phyloP scores from a whole-genome alignment of 2,888 invertebrate species.

The Drosophila conformis region DNA sequence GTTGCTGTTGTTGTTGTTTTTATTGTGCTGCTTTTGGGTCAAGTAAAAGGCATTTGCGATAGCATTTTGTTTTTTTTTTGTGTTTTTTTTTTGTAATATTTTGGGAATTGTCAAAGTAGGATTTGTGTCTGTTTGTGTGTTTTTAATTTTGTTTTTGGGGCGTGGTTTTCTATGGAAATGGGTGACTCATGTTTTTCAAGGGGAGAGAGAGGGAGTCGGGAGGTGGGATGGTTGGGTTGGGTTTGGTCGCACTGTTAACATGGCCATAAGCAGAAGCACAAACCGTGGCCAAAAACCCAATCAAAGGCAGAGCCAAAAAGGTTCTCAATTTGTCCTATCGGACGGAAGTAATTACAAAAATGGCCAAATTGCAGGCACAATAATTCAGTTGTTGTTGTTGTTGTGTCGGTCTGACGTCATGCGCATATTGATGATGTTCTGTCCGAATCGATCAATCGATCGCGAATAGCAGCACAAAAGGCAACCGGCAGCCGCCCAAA shows the following conservation, averaged over 20 bases:
- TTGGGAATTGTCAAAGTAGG: constrained; percentile 59
- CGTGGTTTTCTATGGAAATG: constrained; percentile 21
- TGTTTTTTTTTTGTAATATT: constrained; percentile 14
- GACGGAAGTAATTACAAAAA: constrained; percentile 74
- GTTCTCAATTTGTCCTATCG: constrained; percentile 30
- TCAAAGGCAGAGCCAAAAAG: constrained; percentile 35
- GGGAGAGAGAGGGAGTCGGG: too few species aligned
- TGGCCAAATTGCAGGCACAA: constrained; percentile 69
- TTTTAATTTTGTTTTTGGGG: constrained; percentile 23
- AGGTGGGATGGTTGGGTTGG: background rate
- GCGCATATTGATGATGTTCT: constrained; percentile 49
- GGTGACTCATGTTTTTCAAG: constrained; percentile 24
- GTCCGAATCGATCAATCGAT: constrained; percentile 51
- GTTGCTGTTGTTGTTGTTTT: constrained; percentile 28
- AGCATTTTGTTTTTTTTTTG: constrained; percentile 51
- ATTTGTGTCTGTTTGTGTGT: constrained; percentile 31
- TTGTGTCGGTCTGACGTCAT: constrained; percentile 68
- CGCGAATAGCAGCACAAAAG: constrained; percentile 28
- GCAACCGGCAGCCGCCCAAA: constrained; percentile 36
- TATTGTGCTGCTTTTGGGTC: constrained; percentile 66
- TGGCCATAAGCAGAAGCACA: constrained; percentile 18
- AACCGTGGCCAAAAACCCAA: constrained; percentile 12
- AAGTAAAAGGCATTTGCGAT: constrained; percentile 71
- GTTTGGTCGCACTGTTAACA: background rate
- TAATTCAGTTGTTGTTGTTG: constrained; percentile 50